Evolutionary conservation across 2,797 vertebrate genomes (phyloP).

Genomic region (Artibeus jamaicensis): DNA sequence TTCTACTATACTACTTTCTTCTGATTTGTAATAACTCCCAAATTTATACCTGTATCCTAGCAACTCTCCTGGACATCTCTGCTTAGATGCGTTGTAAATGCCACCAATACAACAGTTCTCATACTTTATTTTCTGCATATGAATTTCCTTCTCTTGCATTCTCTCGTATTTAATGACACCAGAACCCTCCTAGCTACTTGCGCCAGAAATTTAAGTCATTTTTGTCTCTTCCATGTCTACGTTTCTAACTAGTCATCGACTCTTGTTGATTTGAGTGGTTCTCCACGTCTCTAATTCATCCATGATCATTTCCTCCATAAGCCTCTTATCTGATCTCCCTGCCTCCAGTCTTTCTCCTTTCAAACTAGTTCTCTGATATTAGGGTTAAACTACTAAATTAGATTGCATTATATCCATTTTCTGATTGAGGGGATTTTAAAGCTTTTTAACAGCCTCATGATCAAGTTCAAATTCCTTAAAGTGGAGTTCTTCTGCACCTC

Average conservation of each 20-base stretch:
- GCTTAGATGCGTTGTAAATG: background rate
- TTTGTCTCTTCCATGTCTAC: background rate
- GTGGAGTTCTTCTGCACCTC: background rate
- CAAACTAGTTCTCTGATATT: background rate
- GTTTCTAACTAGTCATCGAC: background rate
- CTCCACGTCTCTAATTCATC: background rate
- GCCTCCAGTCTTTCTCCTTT: background rate
- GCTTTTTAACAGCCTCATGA: background rate
- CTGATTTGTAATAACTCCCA: background rate
- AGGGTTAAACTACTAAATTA: background rate
- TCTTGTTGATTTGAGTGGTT: background rate
- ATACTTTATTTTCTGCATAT: background rate
- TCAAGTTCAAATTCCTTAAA: constrained; percentile 10
- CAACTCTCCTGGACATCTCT: background rate
- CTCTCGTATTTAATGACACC: background rate
- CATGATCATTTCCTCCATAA: too few species aligned
- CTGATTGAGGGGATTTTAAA: constrained; percentile 16
- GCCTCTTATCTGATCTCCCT: background rate
- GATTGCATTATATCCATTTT: background rate
- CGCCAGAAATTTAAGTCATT: background rate
- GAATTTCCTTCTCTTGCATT: background rate
- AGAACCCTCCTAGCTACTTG: background rate
- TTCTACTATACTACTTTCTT: background rate
- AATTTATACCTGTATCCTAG: background rate
- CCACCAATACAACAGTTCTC: background rate